Percentiles rank a stretch among this genome's conserved stretches.
phyloP scores from a whole-genome alignment of 1,140 invertebrate species.

The Ceratitis capitata region DNA sequence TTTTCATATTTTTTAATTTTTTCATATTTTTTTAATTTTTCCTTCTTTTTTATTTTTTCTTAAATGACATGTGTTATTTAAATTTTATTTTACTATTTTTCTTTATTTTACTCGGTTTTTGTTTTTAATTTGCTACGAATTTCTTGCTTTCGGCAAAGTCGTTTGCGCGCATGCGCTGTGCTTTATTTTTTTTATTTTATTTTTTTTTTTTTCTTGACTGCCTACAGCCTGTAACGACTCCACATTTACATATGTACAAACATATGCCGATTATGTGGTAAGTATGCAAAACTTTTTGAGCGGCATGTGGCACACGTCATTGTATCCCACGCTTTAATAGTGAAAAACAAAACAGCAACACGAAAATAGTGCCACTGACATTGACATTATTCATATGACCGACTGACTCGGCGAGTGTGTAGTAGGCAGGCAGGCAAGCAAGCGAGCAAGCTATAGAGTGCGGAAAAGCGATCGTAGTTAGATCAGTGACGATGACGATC shows the following conservation, averaged over 20 bases:
- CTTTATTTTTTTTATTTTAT: too few relatives aligned
- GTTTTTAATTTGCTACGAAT: not conserved
- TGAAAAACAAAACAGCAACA: not conserved
- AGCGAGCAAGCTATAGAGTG: not conserved
- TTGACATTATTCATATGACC: constrained; percentile 2
- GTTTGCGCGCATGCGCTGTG: constrained; percentile 9
- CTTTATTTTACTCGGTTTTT: not conserved
- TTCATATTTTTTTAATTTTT: not conserved
- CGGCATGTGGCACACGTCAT: constrained; percentile 36
- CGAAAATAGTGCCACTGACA: not conserved
- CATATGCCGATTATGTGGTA: not conserved
- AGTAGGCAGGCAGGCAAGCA: not conserved
- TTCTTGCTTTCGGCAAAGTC: constrained; percentile 19
- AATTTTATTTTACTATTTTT: not conserved
- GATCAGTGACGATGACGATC: too few relatives aligned
- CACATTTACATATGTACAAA: not conserved
- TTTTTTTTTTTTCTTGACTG: too few relatives aligned
- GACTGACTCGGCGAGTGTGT: not conserved
- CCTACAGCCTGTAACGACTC: not conserved
- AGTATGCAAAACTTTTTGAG: constrained; percentile 19
- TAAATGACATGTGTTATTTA: too few relatives aligned
- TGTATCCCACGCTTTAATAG: constrained; percentile 22
- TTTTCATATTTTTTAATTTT: not conserved
- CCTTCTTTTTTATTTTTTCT: too few relatives aligned
- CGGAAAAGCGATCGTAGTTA: too few relatives aligned